phyloP scores from a whole-genome alignment of 2,113 vertebrate species.

The Bos javanicus region DNA sequence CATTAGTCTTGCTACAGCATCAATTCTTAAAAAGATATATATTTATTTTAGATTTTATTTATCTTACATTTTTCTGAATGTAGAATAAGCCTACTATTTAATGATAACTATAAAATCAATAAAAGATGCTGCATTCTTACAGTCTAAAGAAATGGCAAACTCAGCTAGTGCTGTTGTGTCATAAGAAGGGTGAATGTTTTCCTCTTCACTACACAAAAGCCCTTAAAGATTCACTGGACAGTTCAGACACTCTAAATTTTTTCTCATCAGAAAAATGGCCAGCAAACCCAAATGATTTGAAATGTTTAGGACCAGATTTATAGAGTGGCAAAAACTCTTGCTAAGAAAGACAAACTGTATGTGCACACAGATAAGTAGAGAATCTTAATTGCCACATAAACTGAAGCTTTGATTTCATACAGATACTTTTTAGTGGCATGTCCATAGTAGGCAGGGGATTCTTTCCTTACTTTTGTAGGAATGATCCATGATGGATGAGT shows the following conservation, averaged over 20 bases:
- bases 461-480: neutral
- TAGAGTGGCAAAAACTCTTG: neutral
- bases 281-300: neutral
- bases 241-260: neutral
- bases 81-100: neutral
- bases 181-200: neutral
- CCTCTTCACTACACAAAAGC: neutral
- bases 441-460: neutral
- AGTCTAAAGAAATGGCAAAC: neutral
- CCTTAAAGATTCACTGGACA: neutral
- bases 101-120: neutral
- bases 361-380: neutral
- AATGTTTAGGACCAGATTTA: neutral
- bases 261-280: neutral
- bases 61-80: neutral
- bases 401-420: neutral
- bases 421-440: neutral
- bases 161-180: neutral
- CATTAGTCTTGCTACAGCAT: neutral
- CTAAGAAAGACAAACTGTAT: neutral
- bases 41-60: slow-evolving; percentile 6
- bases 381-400: neutral
- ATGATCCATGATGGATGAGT: neutral
- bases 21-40: neutral
- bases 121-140: neutral